Evolutionary conservation across 2,888 invertebrate genomes (phyloP).

Genomic region (Philhelius pedissequus): DNA sequence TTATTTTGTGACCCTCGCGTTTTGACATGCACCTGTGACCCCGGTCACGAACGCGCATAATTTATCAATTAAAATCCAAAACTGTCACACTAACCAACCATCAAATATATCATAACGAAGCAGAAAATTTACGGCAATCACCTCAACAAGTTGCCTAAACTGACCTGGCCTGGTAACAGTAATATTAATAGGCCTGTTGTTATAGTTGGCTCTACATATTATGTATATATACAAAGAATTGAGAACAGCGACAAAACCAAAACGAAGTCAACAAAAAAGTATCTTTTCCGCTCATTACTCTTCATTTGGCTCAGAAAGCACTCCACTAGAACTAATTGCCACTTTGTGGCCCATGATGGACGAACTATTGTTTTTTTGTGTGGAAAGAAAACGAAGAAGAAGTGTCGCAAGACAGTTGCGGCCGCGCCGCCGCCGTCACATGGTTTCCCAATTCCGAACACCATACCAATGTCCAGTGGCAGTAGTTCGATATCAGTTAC

Average conservation of each 20-base stretch:
- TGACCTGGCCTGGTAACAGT: too few relatives aligned
- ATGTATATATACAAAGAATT: not conserved
- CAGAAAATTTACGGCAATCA: conserved; percentile 72
- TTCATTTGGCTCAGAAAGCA: conserved; percentile 63
- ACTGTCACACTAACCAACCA: conserved; percentile 64
- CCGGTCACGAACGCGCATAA: conserved; percentile 57
- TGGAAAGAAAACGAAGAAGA: conserved; percentile 20
- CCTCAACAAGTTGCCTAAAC: not conserved
- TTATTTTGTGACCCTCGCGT: conserved; percentile 9
- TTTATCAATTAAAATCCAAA: conserved; percentile 63
- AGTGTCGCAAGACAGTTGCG: conserved; percentile 68
- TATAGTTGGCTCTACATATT: not conserved
- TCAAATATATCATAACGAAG: conserved; percentile 70
- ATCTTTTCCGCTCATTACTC: conserved; percentile 69
- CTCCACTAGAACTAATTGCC: conserved; percentile 67
- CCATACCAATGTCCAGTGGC: conserved; percentile 27
- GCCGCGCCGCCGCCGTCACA: too few relatives aligned
- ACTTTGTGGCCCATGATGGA: conserved; percentile 67
- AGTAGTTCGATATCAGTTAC: conserved; percentile 45
- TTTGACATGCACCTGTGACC: conserved; percentile 55
- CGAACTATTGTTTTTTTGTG: conserved; percentile 56
- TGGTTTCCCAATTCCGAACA: conserved; percentile 66
- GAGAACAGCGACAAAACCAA: conserved; percentile 20
- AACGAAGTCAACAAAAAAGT: conserved; percentile 11
- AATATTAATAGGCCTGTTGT: too few relatives aligned